Evolutionary conservation across 2,797 vertebrate genomes (phyloP).

Genomic region (Mionectes olivaceus): DNA sequence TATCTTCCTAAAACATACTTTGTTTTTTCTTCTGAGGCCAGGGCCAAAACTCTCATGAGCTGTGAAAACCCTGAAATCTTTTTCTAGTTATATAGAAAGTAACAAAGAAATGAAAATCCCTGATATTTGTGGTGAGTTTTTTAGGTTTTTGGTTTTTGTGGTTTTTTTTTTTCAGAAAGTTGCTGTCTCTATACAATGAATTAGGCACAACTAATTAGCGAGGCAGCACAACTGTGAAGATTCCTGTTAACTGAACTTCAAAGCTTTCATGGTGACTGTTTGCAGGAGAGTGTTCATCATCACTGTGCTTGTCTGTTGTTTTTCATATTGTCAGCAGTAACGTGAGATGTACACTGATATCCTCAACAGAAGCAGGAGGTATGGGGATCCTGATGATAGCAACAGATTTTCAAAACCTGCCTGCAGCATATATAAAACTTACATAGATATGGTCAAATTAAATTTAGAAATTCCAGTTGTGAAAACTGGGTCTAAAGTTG

Average conservation of each 20-base stretch:
- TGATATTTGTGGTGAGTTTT: background rate
- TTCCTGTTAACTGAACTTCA: conserved; percentile 64
- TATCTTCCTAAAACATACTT: background rate
- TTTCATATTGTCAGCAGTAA: background rate
- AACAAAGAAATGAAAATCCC: background rate
- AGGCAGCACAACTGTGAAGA: conserved; percentile 20
- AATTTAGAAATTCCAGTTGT: background rate
- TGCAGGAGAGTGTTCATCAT: background rate
- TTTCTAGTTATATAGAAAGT: background rate
- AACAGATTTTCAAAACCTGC: background rate
- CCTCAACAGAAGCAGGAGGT: background rate
- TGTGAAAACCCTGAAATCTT: background rate
- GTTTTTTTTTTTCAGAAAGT: background rate
- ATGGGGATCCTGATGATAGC: background rate
- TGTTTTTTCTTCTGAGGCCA: background rate
- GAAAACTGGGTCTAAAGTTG: background rate
- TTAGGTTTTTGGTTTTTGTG: background rate
- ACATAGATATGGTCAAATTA: background rate
- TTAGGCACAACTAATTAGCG: conserved; percentile 57
- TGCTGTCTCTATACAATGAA: conserved; percentile 45
- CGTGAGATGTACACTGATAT: background rate
- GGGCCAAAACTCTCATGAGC: background rate
- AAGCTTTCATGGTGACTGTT: conserved; percentile 32
- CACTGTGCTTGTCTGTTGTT: background rate
- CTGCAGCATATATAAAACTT: background rate